These are phyloP conservation scores for Synanthedon andrenaeformis DNA, from an alignment of 2,888 invertebrate genomes.

Conservation along the genomic window DNA sequence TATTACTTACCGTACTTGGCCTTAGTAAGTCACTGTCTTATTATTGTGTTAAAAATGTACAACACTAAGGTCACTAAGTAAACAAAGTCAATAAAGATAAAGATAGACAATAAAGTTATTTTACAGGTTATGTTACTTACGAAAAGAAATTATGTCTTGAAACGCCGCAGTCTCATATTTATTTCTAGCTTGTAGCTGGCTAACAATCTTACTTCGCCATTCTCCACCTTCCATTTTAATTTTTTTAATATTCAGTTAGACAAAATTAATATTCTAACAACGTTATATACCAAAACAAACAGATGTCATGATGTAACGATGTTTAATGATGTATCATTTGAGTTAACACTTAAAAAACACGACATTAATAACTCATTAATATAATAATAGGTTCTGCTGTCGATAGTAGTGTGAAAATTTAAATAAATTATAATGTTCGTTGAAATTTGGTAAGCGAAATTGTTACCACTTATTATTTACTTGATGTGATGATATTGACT, in stretches of 20 bases:
- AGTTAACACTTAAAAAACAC: not conserved
- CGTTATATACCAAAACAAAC: conserved; percentile 47
- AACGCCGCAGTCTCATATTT: conserved; percentile 80
- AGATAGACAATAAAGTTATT: conserved; percentile 13
- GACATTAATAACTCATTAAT: not conserved
- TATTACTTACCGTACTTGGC: too few relatives aligned
- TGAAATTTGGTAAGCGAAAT: too few relatives aligned
- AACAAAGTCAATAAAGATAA: conserved; percentile 1
- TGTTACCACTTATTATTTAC: too few relatives aligned
- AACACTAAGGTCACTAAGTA: too few relatives aligned
- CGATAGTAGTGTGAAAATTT: too few relatives aligned
- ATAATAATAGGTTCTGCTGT: too few relatives aligned
- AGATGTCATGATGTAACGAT: conserved; percentile 34
- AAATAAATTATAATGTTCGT: too few relatives aligned
- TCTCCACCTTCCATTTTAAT: conserved; percentile 52
- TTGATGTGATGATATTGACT: too few relatives aligned
- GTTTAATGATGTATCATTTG: not conserved
- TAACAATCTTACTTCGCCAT: conserved; percentile 80
- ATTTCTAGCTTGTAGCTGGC: conserved; percentile 79
- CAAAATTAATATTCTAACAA: conserved; percentile 13
- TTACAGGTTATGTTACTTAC: conserved; percentile 73
- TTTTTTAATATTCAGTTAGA: conserved; percentile 21
- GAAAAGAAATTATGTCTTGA: conserved; percentile 83
- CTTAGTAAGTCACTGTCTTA: too few relatives aligned
- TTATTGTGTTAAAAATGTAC: too few relatives aligned